Base-by-base conservation (phyloP, 2,888 invertebrate genomes). In the Lasiommata megera region DNA sequence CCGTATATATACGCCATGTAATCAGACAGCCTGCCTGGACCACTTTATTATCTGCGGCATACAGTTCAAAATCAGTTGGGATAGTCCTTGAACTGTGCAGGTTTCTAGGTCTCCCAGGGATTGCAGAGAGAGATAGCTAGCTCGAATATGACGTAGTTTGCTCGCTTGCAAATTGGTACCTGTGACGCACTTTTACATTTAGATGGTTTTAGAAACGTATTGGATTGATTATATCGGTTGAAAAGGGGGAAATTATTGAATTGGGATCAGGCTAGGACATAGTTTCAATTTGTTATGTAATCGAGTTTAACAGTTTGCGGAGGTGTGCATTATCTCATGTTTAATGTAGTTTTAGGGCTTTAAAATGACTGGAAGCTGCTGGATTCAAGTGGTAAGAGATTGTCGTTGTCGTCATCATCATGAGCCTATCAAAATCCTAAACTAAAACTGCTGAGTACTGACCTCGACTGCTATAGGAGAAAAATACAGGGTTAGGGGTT, bases 51-150 rank as follows among this genome's bases (percentile, higher is more conserved):
- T 60, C 47, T 37, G 3, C 43, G 67, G 36, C 60, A 63, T 77
- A 84, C 74, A 72, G 80, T 70, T 66, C 58, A 77, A 67, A 66
- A 72, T 84, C 64, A 72, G 41, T 41, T 38, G 34, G 40, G 34
- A 12, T 53, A 43, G 44, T 50, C 60, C 60, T 52, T 54, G 47
- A 55, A 60, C 56, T 54, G 38, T 58, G 51, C 62, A 75, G 73
- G 74, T 73, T 84, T 80, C 76, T 82, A 79, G 81, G 81, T 77
- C 80, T 79, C 74, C 83, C 84, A 82, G 84, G 86, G 75, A 66
- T 68, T 77, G 73, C 67, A 70, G 80, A 86, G 70, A 68, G 83
- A 75, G 86, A 85, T 68, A 71, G 86, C 75, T 76, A 80, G 81
- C 76, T 79, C 68, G 71, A 66, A 64, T 62, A 58, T 67, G 67